Evolutionary conservation across 2,113 vertebrate genomes (phyloP), one percentile per base, ranked within the genome.

Genomic region (Catagonus wagneri): DNA sequence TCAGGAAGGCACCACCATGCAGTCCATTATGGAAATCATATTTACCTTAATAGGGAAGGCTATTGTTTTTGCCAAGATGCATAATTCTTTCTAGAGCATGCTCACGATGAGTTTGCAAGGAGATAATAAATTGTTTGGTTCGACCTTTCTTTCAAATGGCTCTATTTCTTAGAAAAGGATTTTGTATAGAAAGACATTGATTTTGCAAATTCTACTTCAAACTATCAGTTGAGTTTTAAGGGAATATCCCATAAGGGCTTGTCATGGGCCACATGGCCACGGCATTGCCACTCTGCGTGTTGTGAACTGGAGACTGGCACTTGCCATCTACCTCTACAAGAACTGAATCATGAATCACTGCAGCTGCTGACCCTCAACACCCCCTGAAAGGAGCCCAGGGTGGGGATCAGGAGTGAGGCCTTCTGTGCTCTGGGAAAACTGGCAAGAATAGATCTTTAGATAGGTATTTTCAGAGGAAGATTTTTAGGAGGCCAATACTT

Each of bases 11-110:
- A 39, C 52, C 78, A 66, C 89, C 14, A 8, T 75, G 44, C 0
- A 5, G 78, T 34, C 19, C 68, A 63, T 96, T 92, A 96, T 92
- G 58, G 56, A 97, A 97, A 95, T 93, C 58, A 66, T 95, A 96
- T 84, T 96, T 89, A 71, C 92, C 93, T 50, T 68, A 58, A 50
- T 0, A 76, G 0, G 79, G n/a, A 29, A 90, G 71, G 86, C 72
- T 91, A 34, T 19, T 2, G 0, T 81, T 90, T 90, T 90, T 76
- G 79, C 20, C 52, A 83, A 75, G 71, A 92, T 65, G 61, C 19
- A 29, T 3, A 15, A 80, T 65, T 71, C 34, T 50, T 95, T 86
- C 68, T 50, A 61, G 2, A 61, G 56, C 20, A 54, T 14, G 4
- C 13, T 93, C 22, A 0, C 11, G 39, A 84, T 7, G 17, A 83